Conservation (phyloP, 2,113 vertebrate species). For the Salvelinus alpinus region DNA sequence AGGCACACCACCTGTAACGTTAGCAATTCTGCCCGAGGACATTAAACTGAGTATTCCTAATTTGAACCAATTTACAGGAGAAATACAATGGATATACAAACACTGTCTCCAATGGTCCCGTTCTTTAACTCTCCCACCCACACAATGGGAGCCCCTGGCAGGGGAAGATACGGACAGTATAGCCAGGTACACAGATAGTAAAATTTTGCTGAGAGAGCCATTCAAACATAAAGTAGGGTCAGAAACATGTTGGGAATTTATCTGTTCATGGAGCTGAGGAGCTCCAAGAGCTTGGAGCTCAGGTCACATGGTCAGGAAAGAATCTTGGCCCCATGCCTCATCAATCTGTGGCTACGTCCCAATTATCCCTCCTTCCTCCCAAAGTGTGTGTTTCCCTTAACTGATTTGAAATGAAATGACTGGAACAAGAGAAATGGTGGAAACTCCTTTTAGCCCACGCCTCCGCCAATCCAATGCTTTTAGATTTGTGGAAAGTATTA, state of each 20-base stretch:
- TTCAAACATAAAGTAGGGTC: neutral
- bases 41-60: slow-evolving; percentile 15
- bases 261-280: neutral
- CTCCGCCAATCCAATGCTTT: too few relatives aligned
- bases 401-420: too few relatives aligned
- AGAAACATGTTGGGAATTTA: neutral
- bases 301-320: too few relatives aligned
- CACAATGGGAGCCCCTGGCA: slow-evolving; percentile 32
- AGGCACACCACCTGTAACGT: neutral
- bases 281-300: too few relatives aligned
- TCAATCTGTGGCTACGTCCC: too few relatives aligned
- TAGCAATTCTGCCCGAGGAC: neutral
- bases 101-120: neutral
- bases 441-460: too few relatives aligned
- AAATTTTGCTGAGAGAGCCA: neutral
- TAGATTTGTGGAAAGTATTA: too few relatives aligned
- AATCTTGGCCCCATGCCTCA: too few relatives aligned
- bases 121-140: neutral
- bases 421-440: too few relatives aligned
- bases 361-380: too few relatives aligned
- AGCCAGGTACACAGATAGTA: neutral
- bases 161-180: slow-evolving; percentile 28
- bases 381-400: too few relatives aligned
- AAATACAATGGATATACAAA: neutral
- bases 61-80: slow-evolving; percentile 24